phyloP scores from a whole-genome alignment of 2,113 vertebrate genomes.

The Ctenomys sociabilis region DNA sequence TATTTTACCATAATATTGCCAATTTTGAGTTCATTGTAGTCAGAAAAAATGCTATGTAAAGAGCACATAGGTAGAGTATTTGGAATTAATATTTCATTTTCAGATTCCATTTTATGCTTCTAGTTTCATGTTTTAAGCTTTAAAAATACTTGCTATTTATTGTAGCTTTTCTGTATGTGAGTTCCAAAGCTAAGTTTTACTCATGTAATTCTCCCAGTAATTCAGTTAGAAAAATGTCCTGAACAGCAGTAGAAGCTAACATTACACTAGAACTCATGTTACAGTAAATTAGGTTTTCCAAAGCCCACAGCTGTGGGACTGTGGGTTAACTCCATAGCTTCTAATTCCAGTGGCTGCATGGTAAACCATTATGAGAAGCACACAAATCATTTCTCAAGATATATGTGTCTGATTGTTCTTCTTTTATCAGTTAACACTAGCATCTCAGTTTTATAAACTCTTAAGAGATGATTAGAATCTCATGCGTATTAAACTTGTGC shows the following conservation, averaged over 20 bases:
- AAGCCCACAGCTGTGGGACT: not conserved
- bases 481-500: not conserved
- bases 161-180: slow-evolving; percentile 3
- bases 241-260: not conserved
- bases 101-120: not conserved
- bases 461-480: not conserved
- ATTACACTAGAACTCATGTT: not conserved
- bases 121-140: not conserved
- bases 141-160: not conserved
- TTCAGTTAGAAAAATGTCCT: not conserved
- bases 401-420: not conserved
- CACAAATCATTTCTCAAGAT: not conserved
- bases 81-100: not conserved
- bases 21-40: not conserved
- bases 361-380: not conserved
- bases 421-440: not conserved
- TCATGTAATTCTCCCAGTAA: not conserved
- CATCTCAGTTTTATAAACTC: not conserved
- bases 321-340: not conserved
- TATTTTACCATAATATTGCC: not conserved
- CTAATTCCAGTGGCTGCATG: not conserved
- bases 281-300: not conserved
- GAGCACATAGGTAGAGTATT: not conserved
- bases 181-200: not conserved
- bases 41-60: not conserved